A percentile compares a stretch with the other conserved stretches of the same genome.
Evolutionary conservation across 2,888 invertebrate species (phyloP).

Genomic region (Trissonchulus sp.): DNA sequence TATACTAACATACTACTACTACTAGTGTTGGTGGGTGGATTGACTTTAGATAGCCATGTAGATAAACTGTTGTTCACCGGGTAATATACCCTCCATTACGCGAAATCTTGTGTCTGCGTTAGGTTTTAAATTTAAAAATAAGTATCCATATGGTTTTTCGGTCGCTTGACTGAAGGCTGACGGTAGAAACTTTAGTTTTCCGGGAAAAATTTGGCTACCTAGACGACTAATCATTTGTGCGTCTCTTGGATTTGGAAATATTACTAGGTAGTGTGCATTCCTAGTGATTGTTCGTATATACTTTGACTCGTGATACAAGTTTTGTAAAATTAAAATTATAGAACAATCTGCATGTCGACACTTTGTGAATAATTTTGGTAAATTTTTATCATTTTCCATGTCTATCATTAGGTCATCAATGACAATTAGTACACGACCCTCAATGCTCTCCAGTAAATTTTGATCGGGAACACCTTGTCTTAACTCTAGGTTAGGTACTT

Average conservation of each 20-base stretch:
- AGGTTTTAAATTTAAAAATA: constrained; percentile 28
- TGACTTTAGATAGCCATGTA: too few relatives aligned
- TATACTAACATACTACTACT: too few relatives aligned
- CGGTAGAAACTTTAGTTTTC: constrained; percentile 14
- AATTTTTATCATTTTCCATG: constrained; percentile 18
- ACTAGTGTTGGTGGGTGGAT: too few relatives aligned
- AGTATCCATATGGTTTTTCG: constrained; percentile 26
- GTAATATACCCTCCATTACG: constrained; percentile 5
- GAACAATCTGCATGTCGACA: constrained; percentile 18
- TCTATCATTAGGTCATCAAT: constrained; percentile 29
- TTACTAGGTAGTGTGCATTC: constrained; percentile 26
- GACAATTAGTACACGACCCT: not conserved
- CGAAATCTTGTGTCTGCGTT: not conserved
- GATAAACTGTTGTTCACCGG: constrained; percentile 16
- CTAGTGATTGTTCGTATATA: constrained; percentile 23
- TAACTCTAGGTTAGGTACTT: constrained; percentile 23
- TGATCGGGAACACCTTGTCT: constrained; percentile 22
- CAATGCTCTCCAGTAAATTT: not conserved
- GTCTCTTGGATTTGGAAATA: constrained; percentile 27
- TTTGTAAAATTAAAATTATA: constrained; percentile 24
- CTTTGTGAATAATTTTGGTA: constrained; percentile 7
- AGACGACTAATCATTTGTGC: constrained; percentile 12
- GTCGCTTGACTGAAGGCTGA: constrained; percentile 28
- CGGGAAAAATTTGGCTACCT: constrained; percentile 21
- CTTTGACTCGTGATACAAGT: constrained; percentile 19